Percentiles rank a stretch among this genome's conserved stretches.
These are phyloP conservation scores for Noctilio leporinus DNA, from an alignment of 2,113 vertebrate species.

Conservation along the genomic window DNA sequence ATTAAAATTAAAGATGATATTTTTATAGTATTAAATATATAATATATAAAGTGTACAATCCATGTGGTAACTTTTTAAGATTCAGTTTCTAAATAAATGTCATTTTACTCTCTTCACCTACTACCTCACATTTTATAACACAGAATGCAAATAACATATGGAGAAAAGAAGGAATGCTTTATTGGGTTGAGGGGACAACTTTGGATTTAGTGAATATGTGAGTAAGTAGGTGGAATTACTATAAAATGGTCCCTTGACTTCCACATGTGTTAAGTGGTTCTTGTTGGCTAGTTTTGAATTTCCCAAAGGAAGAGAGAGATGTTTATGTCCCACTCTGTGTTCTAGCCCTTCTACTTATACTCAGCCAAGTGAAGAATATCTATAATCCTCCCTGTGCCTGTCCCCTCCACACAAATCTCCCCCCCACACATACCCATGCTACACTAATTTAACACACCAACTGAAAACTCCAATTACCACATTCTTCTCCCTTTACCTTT, in stretches of 20 bases:
- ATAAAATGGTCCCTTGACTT: conserved; percentile 55
- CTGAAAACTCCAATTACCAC: not conserved
- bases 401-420: not conserved
- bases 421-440: not conserved
- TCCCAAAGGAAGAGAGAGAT: conserved; percentile 46
- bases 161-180: conserved; percentile 18
- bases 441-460: not conserved
- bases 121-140: not conserved
- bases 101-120: not conserved
- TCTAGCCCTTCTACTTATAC: conserved; percentile 19
- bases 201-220: conserved; percentile 36
- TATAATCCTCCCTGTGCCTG: not conserved
- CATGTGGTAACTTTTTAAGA: not conserved
- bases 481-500: not conserved
- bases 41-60: not conserved
- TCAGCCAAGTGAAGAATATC: conserved; percentile 27
- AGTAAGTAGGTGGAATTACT: conserved; percentile 57
- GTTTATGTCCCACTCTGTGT: conserved; percentile 12
- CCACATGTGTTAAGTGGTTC: conserved; percentile 40
- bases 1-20: not conserved
- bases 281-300: conserved; percentile 60
- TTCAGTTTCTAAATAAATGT: not conserved
- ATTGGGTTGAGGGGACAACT: conserved; percentile 26
- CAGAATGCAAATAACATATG: conserved; percentile 13
- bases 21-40: not conserved